Evolutionary conservation across 2,888 invertebrate species (phyloP).

Genomic region (Kuschelorhynchus macadamiae): DNA sequence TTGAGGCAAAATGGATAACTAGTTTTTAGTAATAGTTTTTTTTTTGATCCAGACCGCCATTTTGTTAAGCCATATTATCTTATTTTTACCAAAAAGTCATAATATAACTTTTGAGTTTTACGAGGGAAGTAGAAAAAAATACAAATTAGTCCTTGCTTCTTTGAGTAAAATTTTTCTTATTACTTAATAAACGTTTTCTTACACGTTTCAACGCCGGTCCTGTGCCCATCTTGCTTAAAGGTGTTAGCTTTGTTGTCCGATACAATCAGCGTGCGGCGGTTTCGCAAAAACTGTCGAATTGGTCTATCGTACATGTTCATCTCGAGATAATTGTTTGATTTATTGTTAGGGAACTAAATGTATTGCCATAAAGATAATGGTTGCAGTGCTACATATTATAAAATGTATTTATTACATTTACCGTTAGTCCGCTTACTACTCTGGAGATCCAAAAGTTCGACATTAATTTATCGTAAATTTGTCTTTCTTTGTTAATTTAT

Average conservation of each 20-base stretch:
- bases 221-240: constrained; percentile 46
- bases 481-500: constrained; percentile 16
- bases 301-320: constrained; percentile 48
- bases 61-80: too few species aligned
- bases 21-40: too few species aligned
- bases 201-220: too few species aligned
- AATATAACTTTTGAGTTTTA: too few species aligned
- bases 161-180: too few species aligned
- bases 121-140: too few species aligned
- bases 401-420: constrained; percentile 38
- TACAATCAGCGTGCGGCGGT: constrained; percentile 39
- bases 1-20: too few species aligned
- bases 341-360: constrained; percentile 41
- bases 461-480: constrained; percentile 23
- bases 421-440: constrained; percentile 31
- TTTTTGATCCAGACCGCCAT: too few species aligned
- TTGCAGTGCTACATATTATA: constrained; percentile 37
- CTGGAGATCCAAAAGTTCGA: constrained; percentile 16
- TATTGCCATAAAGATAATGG: constrained; percentile 28
- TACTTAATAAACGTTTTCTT: too few species aligned
- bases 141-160: too few species aligned
- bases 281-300: constrained; percentile 50
- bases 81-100: too few species aligned
- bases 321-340: constrained; percentile 51
- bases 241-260: constrained; percentile 54